Evolutionary conservation across 2,888 invertebrate species (phyloP).

Genomic region (Priapulus caudatus): DNA sequence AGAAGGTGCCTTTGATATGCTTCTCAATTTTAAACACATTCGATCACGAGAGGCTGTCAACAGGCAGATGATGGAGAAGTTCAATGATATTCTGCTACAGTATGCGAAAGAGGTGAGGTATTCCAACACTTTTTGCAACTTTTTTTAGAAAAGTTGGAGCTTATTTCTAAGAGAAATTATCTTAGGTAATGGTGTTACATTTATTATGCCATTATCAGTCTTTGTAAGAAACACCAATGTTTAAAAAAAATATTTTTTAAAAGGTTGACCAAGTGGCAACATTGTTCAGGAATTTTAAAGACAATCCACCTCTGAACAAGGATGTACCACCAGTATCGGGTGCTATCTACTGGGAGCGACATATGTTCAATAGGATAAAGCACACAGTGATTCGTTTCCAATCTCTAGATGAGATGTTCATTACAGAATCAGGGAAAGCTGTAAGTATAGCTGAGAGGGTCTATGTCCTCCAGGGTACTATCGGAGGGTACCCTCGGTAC

Average conservation of each 20-base stretch:
- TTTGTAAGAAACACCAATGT: no score
- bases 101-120: constrained; percentile 63
- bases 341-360: constrained; percentile 70
- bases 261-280: constrained; percentile 46
- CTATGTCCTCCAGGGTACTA: no score
- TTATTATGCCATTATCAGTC: no score
- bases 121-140: no score
- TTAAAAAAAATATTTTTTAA: constrained; percentile 15
- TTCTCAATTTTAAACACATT: constrained; percentile 64
- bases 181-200: not conserved
- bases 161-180: constrained; percentile 4
- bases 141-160: no score
- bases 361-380: constrained; percentile 64
- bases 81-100: constrained; percentile 68
- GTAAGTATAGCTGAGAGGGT: constrained; percentile 27
- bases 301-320: constrained; percentile 54
- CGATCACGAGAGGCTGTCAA: constrained; percentile 61
- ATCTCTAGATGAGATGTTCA: constrained; percentile 57
- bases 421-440: constrained; percentile 55
- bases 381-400: constrained; percentile 65
- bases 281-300: constrained; percentile 33
- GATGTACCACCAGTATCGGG: constrained; percentile 70
- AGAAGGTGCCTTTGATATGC: constrained; percentile 64
- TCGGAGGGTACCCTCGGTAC: no score
- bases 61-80: constrained; percentile 61